These are phyloP conservation scores for Drosophila equinoxialis DNA, from an alignment of 1,140 invertebrate species.

Conservation along the genomic window DNA sequence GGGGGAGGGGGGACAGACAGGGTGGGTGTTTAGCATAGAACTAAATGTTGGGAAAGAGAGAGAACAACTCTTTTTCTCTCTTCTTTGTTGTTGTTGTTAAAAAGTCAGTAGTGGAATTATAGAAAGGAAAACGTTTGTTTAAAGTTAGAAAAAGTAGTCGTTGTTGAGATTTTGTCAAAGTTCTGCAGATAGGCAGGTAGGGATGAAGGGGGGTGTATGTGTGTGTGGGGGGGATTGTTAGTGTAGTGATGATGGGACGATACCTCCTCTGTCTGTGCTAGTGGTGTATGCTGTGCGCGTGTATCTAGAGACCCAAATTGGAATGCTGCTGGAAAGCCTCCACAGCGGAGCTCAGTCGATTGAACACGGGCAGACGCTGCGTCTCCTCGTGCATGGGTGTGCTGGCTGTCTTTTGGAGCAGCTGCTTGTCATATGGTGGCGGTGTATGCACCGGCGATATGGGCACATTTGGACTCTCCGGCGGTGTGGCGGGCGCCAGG, in stretches of 20 bases:
- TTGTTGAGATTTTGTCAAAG: constrained; percentile 56
- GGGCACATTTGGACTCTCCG: constrained; percentile 75
- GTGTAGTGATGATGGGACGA: not conserved
- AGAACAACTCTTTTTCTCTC: not conserved
- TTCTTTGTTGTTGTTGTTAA: not conserved
- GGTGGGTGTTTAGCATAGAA: too few relatives aligned
- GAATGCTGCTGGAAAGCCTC: constrained; percentile 84
- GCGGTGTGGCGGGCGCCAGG: constrained; percentile 61
- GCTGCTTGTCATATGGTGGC: constrained; percentile 73
- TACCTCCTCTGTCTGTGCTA: not conserved
- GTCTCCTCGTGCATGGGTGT: constrained; percentile 70
- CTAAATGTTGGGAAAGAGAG: not conserved
- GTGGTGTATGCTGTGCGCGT: too few relatives aligned
- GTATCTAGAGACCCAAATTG: constrained; percentile 52
- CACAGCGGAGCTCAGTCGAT: constrained; percentile 87
- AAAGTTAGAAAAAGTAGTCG: constrained; percentile 19
- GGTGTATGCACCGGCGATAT: constrained; percentile 76
- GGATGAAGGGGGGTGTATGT: too few relatives aligned
- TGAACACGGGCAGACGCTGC: constrained; percentile 87
- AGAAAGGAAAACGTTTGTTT: not conserved
- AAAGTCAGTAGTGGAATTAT: not conserved
- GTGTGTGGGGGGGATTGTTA: not conserved
- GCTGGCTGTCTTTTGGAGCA: constrained; percentile 71
- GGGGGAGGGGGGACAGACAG: not conserved
- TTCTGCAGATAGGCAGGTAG: not conserved